phyloP scores from a whole-genome alignment of 2,797 vertebrate genomes.

The Sphenodon punctatus region DNA sequence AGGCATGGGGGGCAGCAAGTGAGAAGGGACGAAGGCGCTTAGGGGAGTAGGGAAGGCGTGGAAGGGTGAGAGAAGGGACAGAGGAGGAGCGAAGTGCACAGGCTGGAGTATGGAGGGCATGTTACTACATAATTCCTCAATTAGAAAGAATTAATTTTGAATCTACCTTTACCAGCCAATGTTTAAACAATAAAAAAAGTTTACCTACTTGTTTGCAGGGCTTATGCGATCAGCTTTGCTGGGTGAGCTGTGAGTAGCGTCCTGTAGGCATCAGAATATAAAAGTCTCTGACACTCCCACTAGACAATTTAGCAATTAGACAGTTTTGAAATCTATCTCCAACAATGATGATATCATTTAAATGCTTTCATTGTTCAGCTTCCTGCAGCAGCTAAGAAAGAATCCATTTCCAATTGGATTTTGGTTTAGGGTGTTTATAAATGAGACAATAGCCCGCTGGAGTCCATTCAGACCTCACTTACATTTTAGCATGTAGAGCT shows the following conservation, averaged over 20 bases:
- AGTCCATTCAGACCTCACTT: too few relatives aligned
- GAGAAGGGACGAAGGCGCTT: too few relatives aligned
- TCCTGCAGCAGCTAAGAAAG: not conserved
- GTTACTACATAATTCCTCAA: not conserved
- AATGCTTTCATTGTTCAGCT: not conserved
- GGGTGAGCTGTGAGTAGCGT: conserved; percentile 36
- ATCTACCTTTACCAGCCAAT: not conserved
- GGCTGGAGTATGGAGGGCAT: too few relatives aligned
- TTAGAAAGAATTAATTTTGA: not conserved
- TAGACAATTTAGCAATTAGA: conserved; percentile 35
- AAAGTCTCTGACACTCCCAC: not conserved
- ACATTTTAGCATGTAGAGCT: too few relatives aligned
- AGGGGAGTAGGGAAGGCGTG: too few relatives aligned
- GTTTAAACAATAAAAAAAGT: not conserved
- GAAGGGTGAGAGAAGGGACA: too few relatives aligned
- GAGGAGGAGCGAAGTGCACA: too few relatives aligned
- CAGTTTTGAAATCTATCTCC: conserved; percentile 21
- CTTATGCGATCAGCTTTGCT: conserved; percentile 40
- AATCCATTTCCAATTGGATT: conserved; percentile 15
- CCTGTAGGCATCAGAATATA: not conserved
- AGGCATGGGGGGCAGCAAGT: too few relatives aligned
- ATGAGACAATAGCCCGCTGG: too few relatives aligned
- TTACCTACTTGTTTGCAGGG: conserved; percentile 57
- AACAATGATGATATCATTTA: conserved; percentile 13
- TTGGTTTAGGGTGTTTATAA: conserved; percentile 17